Conservation (phyloP, 2,888 invertebrate species). For the Scaeva pyrastri region DNA sequence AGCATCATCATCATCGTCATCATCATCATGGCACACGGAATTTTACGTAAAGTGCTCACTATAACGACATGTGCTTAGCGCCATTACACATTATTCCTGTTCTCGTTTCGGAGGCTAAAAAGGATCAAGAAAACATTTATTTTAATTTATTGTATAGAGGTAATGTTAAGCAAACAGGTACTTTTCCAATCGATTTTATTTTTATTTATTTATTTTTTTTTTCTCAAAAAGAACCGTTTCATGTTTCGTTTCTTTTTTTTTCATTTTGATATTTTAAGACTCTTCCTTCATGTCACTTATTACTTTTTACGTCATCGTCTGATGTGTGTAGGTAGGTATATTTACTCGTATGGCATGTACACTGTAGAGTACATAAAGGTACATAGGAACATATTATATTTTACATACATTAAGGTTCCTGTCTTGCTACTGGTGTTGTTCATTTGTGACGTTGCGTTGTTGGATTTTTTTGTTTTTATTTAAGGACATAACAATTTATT, state of each 20-base stretch:
- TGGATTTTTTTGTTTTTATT: conserved; percentile 39
- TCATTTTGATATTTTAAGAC: conserved; percentile 31
- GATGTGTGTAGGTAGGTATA: neutral
- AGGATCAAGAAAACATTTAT: conserved; percentile 53
- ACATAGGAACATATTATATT: neutral
- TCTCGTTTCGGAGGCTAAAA: conserved; percentile 38
- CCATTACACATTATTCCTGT: conserved; percentile 48
- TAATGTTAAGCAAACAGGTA: conserved; percentile 68
- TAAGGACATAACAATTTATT: conserved; percentile 71
- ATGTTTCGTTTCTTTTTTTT: conserved; percentile 3
- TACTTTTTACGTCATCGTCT: neutral
- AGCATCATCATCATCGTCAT: conserved; percentile 30
- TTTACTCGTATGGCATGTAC: neutral
- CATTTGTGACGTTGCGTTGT: conserved; percentile 29
- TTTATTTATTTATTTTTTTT: neutral
- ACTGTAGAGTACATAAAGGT: no score
- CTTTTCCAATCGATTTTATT: conserved; percentile 61
- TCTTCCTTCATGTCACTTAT: conserved; percentile 13
- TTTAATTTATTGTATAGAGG: conserved; percentile 48
- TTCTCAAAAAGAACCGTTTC: conserved; percentile 44
- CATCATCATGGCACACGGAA: conserved; percentile 7
- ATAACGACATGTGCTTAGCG: conserved; percentile 70
- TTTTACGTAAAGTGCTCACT: conserved; percentile 59
- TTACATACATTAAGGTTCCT: neutral
- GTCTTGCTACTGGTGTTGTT: conserved; percentile 31